Conservation (phyloP, 2,888 invertebrate species). For the Pheosia tremula region DNA sequence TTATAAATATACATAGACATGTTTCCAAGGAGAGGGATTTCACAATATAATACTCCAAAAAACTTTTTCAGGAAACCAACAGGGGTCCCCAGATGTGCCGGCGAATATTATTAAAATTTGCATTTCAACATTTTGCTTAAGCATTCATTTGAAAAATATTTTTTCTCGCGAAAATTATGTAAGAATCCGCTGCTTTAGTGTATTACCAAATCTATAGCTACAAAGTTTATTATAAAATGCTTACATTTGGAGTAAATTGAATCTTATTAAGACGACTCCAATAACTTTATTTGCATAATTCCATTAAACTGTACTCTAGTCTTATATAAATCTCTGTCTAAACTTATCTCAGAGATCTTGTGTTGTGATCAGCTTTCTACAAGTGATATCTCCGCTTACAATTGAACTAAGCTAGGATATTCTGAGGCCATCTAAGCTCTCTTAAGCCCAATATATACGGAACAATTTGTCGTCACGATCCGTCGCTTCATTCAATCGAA, state of each 20-base stretch:
- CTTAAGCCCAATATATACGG: neutral
- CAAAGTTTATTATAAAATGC: too few relatives aligned
- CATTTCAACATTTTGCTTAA: neutral
- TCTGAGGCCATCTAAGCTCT: neutral
- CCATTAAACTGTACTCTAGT: neutral
- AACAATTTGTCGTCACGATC: neutral
- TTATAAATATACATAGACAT: neutral
- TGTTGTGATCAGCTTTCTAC: neutral
- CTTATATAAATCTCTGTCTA: neutral
- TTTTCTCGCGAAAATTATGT: neutral
- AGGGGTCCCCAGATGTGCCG: neutral
- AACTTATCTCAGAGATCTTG: slow-evolving; percentile 1
- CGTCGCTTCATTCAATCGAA: neutral
- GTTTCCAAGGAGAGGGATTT: neutral
- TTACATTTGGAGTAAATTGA: too few relatives aligned
- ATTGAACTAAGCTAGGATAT: neutral
- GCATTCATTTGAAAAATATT: neutral
- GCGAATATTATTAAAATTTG: neutral
- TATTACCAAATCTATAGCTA: too few relatives aligned
- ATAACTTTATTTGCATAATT: neutral
- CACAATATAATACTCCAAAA: neutral
- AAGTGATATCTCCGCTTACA: slow-evolving; percentile 1
- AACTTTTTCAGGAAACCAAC: neutral
- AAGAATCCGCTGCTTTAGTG: too few relatives aligned
- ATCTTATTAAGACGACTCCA: neutral